phyloP scores from a whole-genome alignment of 2,797 vertebrate genomes.

The Crenuchus spilurus region DNA sequence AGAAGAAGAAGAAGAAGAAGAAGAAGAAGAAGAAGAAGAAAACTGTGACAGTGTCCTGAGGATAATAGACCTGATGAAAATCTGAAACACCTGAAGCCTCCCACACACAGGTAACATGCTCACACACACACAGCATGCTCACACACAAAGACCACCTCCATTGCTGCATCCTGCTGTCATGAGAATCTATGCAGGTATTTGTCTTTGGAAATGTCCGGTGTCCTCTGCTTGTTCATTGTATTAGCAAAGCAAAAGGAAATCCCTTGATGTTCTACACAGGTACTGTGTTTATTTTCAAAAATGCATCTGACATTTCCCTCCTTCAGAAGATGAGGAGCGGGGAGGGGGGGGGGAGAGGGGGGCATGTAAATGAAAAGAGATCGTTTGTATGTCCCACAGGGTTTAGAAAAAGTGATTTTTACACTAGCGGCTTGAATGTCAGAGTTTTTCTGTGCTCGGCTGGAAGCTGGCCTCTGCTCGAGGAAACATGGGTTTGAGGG shows the following conservation, averaged over 20 bases:
- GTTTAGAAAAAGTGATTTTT: constrained; percentile 46
- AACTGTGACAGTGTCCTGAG: constrained; percentile 22
- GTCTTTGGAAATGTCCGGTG: constrained; percentile 58
- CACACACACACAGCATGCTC: constrained; percentile 26
- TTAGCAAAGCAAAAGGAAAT: constrained; percentile 14
- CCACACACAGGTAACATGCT: constrained; percentile 17
- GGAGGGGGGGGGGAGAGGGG: neutral
- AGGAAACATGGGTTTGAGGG: constrained; percentile 47
- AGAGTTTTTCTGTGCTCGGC: constrained; percentile 36
- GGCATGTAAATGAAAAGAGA: neutral
- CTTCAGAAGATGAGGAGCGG: constrained; percentile 4
- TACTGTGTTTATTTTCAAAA: constrained; percentile 5
- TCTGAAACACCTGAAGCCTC: constrained; percentile 37
- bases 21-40: constrained; percentile 15
- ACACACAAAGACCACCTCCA: constrained; percentile 41
- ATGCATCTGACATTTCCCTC: constrained; percentile 13
- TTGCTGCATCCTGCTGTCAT: constrained; percentile 42
- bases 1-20: neutral
- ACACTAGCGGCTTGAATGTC: constrained; percentile 43
- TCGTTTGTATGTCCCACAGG: constrained; percentile 23
- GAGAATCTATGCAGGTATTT: constrained; percentile 68
- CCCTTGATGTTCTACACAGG: constrained; percentile 33
- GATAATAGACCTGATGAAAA: constrained; percentile 53
- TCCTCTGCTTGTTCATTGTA: constrained; percentile 55
- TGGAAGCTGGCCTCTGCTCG: constrained; percentile 36